These are phyloP conservation scores for Chloebia gouldiae DNA, from an alignment of 2,113 vertebrate species.

Conservation along the genomic window DNA sequence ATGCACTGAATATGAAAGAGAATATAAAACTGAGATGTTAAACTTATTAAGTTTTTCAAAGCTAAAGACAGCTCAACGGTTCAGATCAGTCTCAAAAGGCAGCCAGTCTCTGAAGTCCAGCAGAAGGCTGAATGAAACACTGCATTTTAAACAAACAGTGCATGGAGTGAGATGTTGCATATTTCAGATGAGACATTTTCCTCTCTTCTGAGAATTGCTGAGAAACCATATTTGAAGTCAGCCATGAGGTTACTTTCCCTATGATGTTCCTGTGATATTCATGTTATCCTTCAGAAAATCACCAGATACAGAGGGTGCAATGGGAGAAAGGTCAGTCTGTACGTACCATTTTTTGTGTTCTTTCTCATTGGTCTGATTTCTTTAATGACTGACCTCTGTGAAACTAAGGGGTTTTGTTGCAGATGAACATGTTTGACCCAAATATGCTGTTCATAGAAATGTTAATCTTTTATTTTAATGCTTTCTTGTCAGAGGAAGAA, in stretches of 20 bases:
- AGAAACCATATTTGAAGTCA: background rate
- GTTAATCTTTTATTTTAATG: background rate
- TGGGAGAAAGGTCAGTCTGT: background rate
- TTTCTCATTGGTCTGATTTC: background rate
- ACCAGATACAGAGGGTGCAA: background rate
- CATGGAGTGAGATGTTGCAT: background rate
- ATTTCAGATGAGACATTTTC: background rate
- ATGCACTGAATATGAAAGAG: background rate
- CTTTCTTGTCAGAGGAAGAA: constrained; percentile 87
- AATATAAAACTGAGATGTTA: background rate
- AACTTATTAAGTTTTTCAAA: background rate
- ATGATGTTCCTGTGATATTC: background rate
- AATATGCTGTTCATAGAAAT: background rate
- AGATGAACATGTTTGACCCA: background rate
- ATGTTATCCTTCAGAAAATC: background rate
- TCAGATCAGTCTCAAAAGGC: background rate
- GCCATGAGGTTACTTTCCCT: background rate
- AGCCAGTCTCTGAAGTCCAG: background rate
- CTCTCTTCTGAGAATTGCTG: background rate
- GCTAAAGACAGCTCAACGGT: background rate
- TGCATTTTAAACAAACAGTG: background rate
- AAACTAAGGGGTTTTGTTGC: background rate
- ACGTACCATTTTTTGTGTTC: background rate
- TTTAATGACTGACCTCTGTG: background rate
- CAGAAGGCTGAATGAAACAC: background rate